Evolutionary conservation across 2,888 invertebrate genomes (phyloP).

Genomic region (Drymonia ruficornis): DNA sequence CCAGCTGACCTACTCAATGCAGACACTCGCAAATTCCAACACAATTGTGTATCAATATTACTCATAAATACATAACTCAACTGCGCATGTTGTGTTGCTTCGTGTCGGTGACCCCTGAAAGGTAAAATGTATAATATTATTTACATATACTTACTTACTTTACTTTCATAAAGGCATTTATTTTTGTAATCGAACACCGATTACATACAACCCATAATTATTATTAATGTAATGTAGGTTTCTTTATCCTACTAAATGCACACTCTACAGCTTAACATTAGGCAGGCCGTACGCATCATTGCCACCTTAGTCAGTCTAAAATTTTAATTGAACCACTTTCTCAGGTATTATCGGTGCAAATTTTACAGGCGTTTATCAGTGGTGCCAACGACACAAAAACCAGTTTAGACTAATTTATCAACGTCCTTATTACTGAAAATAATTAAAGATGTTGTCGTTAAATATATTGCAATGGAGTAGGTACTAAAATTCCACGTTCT

Average conservation of each 20-base stretch:
- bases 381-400: background rate
- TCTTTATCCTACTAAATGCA: background rate
- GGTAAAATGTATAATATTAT: background rate
- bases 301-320: too few species aligned
- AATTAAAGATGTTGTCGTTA: background rate
- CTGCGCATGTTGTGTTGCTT: constrained; percentile 11
- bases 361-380: background rate
- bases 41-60: constrained; percentile 46
- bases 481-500: too few species aligned
- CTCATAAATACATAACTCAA: constrained; percentile 33
- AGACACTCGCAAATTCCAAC: constrained; percentile 54
- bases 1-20: constrained; percentile 47
- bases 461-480: background rate
- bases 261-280: too few species aligned
- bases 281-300: too few species aligned
- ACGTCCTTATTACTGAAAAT: constrained; percentile 1
- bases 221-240: too few species aligned
- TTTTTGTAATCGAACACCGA: background rate
- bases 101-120: constrained; percentile 5
- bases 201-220: background rate
- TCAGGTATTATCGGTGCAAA: background rate
- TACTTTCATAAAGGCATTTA: background rate
- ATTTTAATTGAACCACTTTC: background rate
- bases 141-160: background rate
- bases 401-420: background rate